Conservation (phyloP, 2,888 invertebrate species). For the Polymixis lichenea region DNA sequence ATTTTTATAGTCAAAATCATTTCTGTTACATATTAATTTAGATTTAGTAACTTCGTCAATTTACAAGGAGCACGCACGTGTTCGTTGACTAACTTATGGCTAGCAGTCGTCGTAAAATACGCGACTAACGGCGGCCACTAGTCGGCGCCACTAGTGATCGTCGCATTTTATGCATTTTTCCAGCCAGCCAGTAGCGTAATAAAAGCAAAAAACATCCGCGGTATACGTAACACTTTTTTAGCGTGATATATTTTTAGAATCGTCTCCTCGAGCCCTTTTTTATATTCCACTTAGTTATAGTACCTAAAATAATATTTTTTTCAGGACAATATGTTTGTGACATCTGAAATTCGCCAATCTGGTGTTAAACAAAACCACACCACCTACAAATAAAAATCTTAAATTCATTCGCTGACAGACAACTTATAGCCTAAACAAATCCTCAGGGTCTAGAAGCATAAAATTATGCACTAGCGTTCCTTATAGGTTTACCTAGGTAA, state of each 20-base stretch:
- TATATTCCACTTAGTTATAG: too few relatives aligned
- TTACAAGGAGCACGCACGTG: conserved; percentile 5
- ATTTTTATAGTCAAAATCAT: conserved; percentile 33
- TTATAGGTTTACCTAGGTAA: too few relatives aligned
- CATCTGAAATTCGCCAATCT: too few relatives aligned
- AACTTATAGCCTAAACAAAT: too few relatives aligned
- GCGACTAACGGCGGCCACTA: neutral
- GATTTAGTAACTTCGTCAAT: conserved; percentile 1
- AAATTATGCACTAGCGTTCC: too few relatives aligned
- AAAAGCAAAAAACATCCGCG: neutral
- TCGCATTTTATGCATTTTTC: neutral
- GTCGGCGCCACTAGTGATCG: neutral
- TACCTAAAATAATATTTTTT: too few relatives aligned
- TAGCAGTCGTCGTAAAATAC: conserved; percentile 6
- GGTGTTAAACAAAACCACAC: too few relatives aligned
- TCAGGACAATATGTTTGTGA: too few relatives aligned
- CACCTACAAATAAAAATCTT: too few relatives aligned
- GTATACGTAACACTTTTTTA: neutral
- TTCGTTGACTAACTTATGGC: conserved; percentile 3
- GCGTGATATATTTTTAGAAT: neutral
- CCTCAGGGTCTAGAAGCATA: too few relatives aligned
- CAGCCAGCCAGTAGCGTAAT: neutral
- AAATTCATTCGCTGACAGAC: too few relatives aligned
- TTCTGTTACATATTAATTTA: conserved; percentile 23
- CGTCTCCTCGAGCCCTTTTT: too few relatives aligned